Conservation (phyloP, 2,797 vertebrate species). For the Girardinus metallicus region DNA sequence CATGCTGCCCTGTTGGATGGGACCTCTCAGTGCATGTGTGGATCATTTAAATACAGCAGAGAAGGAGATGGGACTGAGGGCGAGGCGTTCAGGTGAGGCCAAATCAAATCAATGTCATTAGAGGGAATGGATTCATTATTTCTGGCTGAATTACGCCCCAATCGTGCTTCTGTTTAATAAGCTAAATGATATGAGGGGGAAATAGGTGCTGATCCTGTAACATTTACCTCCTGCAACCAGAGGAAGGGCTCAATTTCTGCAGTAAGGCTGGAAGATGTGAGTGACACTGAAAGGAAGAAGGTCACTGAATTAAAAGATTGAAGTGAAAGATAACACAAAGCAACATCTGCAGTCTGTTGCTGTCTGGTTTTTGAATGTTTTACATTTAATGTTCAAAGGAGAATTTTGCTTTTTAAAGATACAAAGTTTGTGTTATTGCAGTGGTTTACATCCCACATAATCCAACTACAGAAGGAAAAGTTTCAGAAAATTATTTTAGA, state of each 20-base stretch:
- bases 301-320: not conserved
- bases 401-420: not conserved
- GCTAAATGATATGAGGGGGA: slow-evolving; percentile 20
- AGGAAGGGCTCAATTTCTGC: not conserved
- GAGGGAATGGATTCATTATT: slow-evolving; percentile 36
- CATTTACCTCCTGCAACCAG: slow-evolving; percentile 1
- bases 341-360: not conserved
- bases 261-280: not conserved
- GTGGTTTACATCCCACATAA: not conserved
- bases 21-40: slow-evolving; percentile 62
- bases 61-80: slow-evolving; percentile 42
- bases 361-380: not conserved
- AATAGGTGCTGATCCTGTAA: slow-evolving; percentile 18
- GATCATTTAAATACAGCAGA: slow-evolving; percentile 62
- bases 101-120: slow-evolving; percentile 63
- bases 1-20: slow-evolving; percentile 36
- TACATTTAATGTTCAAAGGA: not conserved
- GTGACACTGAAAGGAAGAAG: not conserved
- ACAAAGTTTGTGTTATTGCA: not conserved
- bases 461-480: not conserved
- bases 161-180: slow-evolving; percentile 32
- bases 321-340: not conserved
- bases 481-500: not conserved
- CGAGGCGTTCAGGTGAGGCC: slow-evolving; percentile 52
- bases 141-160: slow-evolving; percentile 42